Percentiles rank a stretch among this genome's conserved stretches.
Evolutionary conservation across 2,113 vertebrate species (phyloP).

Genomic region (Zosterops hypoxanthus): DNA sequence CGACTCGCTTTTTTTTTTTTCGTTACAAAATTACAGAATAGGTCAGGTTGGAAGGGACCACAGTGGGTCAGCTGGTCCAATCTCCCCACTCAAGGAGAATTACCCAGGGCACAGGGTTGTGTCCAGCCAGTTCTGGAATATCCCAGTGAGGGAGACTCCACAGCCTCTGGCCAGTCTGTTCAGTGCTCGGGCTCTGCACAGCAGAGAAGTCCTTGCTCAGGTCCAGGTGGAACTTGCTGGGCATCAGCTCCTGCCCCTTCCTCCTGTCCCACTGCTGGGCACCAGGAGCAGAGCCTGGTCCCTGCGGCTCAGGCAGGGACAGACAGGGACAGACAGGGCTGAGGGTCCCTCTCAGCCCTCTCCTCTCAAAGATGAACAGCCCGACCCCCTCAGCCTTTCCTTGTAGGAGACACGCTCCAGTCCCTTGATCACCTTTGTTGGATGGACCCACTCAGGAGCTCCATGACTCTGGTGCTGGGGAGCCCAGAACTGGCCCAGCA

Average conservation of each 20-base stretch:
- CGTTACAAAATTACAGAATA: no score
- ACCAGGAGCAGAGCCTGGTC: not conserved
- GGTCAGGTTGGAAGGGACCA: not conserved
- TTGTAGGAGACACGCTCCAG: not conserved
- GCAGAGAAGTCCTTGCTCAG: not conserved
- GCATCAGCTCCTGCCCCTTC: not conserved
- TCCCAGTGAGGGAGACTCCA: not conserved
- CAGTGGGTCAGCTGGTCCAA: rapidly evolving
- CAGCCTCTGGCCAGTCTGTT: not conserved
- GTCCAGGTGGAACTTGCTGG: not conserved
- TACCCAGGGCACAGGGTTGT: not conserved
- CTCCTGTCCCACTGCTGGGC: not conserved
- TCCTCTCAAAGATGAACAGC: not conserved
- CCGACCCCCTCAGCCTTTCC: not conserved
- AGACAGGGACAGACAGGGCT: not conserved
- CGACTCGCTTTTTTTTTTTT: rapidly evolving
- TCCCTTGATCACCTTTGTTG: not conserved
- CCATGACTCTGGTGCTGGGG: not conserved
- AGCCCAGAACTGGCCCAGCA: not conserved
- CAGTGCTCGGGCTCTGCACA: not conserved
- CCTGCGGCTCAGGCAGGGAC: no score
- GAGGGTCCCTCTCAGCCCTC: not conserved
- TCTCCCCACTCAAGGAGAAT: not conserved
- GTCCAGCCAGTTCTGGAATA: not conserved
- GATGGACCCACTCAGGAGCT: not conserved